A percentile compares a stretch with the other conserved stretches of the same genome.
Conservation (phyloP, 64 coral and sea anemone genomes). For the Dendrophyllia cribrosa region DNA sequence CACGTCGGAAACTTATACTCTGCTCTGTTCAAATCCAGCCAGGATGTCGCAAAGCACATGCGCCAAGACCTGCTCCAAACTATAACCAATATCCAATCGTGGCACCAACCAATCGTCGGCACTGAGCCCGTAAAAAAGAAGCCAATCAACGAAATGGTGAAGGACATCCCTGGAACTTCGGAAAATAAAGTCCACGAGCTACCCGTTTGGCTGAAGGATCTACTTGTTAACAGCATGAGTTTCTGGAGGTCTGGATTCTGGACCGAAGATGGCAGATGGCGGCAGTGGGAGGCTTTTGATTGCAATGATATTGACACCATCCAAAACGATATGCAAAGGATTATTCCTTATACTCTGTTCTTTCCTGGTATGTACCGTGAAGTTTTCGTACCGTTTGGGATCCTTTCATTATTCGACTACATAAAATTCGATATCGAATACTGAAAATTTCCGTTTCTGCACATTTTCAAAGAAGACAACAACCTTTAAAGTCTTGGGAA, state of each 20-base stretch:
- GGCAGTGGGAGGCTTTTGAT: conserved; percentile 94
- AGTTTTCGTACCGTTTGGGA: not conserved
- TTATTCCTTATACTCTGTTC: conserved; percentile 87
- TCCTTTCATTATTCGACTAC: not conserved
- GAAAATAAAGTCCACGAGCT: conserved; percentile 56
- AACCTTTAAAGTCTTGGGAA: no score
- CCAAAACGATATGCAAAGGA: conserved; percentile 91
- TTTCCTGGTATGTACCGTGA: conserved; percentile 71
- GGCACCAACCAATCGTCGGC: conserved; percentile 46
- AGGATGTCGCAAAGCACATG: conserved; percentile 80
- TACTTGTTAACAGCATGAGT: conserved; percentile 90
- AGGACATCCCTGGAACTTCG: conserved; percentile 43
- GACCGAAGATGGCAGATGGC: conserved; percentile 86
- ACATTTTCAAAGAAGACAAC: no score
- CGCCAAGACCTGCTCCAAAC: conserved; percentile 74
- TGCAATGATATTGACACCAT: conserved; percentile 92
- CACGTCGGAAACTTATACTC: conserved; percentile 86
- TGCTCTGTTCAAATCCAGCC: conserved; percentile 78
- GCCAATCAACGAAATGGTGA: conserved; percentile 12
- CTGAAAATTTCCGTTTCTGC: no score
- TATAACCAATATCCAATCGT: conserved; percentile 39
- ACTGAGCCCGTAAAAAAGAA: conserved; percentile 8
- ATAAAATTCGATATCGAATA: no score
- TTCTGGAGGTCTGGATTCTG: conserved; percentile 94
- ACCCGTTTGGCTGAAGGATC: conserved; percentile 83